Evolutionary conservation across 2,888 invertebrate species (phyloP), one percentile per base, ranked within the genome.

Genomic region (Polietes domitor): DNA sequence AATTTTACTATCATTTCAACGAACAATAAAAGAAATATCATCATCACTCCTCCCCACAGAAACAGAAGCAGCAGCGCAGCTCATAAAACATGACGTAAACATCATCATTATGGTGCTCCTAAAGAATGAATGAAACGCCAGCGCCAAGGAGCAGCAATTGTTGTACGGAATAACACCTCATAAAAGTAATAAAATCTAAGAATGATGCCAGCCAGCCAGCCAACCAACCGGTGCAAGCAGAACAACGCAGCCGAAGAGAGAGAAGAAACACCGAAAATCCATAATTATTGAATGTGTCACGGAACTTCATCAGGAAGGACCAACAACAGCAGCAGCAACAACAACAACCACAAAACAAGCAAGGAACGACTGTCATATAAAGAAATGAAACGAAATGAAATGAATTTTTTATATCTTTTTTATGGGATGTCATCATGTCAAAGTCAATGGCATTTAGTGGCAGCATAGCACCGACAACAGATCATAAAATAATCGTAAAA

Each of bases 401-500:
- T 83, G 65, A 86, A 80, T 65, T 87, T 89, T 87, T 89, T 89
- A 88, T 89, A 87, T 86, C 87, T 88, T 89, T 88, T 89, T 88
- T 88, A 91, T 89, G 87, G 88, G 86, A 88, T 89, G 88, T 90
- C 91, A 89, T 90, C 89, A 88, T 88, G 89, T 88, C 88, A 89
- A 88, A 89, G 26, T 58, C 76, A 77, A 53, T 68, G 71, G 68
- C 24, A 26, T 68, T 68, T 43, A 75, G 43, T 76, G 80, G 80
- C 75, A 37, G 50, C 19, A 50, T 19, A 73, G 63, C 73, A 15
- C 41, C 55, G 63, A 50, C 88, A 88, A 88, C 88, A 88, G 91
- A 91, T 91, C 90, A 90, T 92, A 91, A 91, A 91, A 92, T 89
- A 87, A 88, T 89, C 90, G 87, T 91, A 89, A 91, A 91, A 89